Evolutionary conservation across 2,113 vertebrate genomes (phyloP), one percentile per base, ranked within the genome.

Genomic region (Phainopepla nitens): DNA sequence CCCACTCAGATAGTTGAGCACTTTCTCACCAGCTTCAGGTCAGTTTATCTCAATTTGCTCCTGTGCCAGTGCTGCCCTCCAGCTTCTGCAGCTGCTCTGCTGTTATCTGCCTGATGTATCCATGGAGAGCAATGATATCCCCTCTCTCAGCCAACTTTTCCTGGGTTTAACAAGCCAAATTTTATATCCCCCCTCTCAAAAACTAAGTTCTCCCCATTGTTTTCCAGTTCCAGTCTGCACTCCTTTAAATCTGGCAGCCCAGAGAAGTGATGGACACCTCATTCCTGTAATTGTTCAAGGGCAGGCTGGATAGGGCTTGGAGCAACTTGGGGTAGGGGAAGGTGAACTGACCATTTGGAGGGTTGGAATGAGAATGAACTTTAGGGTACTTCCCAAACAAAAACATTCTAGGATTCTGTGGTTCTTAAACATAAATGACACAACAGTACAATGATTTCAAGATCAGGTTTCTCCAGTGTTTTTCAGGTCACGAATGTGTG

Each of bases 361-460:
- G 16, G 9, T 3, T 47, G 49, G n/a, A 25, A 62, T 9, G 19
- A 35, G 7, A 42, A 42, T 42, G 7, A 56, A 17, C 65, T 64
- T 35, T 27, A 31, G 15, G 18, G 18, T 2, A 12, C 18, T 15
- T 50, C 35, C 36, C 58, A 28, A 65, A 25, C 18, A 41, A 50
- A 81, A 65, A 5, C 44, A 50, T 16, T 36, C 22, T 19, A 8
- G 19, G 31, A 78, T 19, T 39, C 64, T 7, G 2, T 29, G 29
- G 39, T 9, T 73, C 65, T 62, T 33, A 50, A 92, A 75, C 33
- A 60, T 7, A n/a, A 82, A 15, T 1, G 3, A 78, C 36, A 18
- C n/a, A 66, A n/a, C 0, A 0, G 12, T 5, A n/a, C 0, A 0
- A 42, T 23, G 31, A 69, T 65, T 66, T 36, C 51, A 78, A 86